phyloP scores from a whole-genome alignment of 2,888 invertebrate species.

The Lepidocyrtinus sp. region DNA sequence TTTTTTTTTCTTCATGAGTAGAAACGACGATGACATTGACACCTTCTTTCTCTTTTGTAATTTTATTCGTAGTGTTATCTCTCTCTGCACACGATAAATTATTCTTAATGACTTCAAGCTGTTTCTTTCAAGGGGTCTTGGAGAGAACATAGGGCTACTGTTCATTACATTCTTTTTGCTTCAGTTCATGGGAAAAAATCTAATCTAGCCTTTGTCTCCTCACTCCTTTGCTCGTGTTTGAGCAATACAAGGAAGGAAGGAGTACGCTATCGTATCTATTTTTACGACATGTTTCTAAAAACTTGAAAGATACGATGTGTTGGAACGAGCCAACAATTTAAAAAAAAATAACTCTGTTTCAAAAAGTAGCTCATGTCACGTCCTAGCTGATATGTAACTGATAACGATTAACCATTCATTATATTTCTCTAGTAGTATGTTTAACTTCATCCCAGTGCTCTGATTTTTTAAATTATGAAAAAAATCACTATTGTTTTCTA shows the following conservation, averaged over 20 bases:
- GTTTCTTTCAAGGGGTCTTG: too few relatives aligned
- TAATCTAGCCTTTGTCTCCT: slow-evolving; percentile 25
- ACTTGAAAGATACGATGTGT: not conserved
- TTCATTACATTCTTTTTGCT: not conserved
- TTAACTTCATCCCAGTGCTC: not conserved
- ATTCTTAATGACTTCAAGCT: not conserved
- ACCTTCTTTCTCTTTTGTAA: slow-evolving; percentile 10
- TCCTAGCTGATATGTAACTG: slow-evolving; percentile 9
- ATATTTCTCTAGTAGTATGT: not conserved
- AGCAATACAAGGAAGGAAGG: slow-evolving; percentile 58
- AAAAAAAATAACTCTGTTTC: too few relatives aligned
- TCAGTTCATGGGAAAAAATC: not conserved
- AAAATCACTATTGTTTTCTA: slow-evolving; percentile 40
- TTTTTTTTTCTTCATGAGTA: not conserved
- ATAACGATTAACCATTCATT: slow-evolving; percentile 19
- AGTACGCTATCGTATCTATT: slow-evolving; percentile 46
- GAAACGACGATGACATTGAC: slow-evolving; percentile 13
- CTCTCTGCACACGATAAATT: not conserved
- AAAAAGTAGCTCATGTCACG: slow-evolving; percentile 54
- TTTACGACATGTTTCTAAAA: slow-evolving; percentile 49
- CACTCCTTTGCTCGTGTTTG: too few relatives aligned
- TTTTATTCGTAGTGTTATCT: not conserved
- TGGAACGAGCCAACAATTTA: slow-evolving; percentile 4
- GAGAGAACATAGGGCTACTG: not conserved
- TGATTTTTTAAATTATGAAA: slow-evolving; percentile 20